Base-by-base conservation (phyloP, 2,113 vertebrate species). In the Calypte anna region DNA sequence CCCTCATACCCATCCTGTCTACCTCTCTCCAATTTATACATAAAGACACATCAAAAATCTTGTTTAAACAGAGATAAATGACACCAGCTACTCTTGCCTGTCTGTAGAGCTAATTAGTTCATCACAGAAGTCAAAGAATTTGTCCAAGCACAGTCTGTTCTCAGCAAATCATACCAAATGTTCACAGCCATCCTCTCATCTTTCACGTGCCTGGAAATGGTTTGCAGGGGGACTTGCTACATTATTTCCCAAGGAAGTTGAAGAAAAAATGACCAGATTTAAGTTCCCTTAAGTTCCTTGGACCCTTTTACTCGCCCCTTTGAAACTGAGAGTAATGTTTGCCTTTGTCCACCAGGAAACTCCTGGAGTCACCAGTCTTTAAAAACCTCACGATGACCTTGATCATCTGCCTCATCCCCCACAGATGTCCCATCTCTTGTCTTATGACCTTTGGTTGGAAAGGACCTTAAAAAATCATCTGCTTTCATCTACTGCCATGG, bases 121-220 rank as follows among this genome's bases (percentile, higher is more conserved):
- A 36, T 24, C 46, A 53, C 58, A 64, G 31, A 74, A 68, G 20
- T 73, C 40, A 76, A 48, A 82, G 30, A 57, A 50, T 1, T 55
- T 36, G 4, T 14, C 69, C 69, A 50, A 77, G 12, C 31, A 38
- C 38, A 21, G 18, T 17, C 8, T 72, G 9, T 43, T 82, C 43
- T 59, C 57, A 55, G 15, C 10, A 76, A 75, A 31, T 28, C 44
- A 4, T 7, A 7, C 12, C 77, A 25, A 73, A n/a, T 30, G 8
- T n/a, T 68, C 46, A 36, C 33, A 73, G 25, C 28, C 30, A 24
- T 3, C 6, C 24, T 68, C 25, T 50, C 30, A 6, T 25, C 63
- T 38, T 55, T 70, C 22, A 19, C 0, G 0, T 30, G 10, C 4
- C 3, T 74, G n/a, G 23, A 77, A 77, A n/a, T 9, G 12, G 1